Percentiles rank a stretch among this genome's conserved stretches.
Evolutionary conservation across 1,140 invertebrate genomes (phyloP).

Genomic region (Adoxophyes honmai): DNA sequence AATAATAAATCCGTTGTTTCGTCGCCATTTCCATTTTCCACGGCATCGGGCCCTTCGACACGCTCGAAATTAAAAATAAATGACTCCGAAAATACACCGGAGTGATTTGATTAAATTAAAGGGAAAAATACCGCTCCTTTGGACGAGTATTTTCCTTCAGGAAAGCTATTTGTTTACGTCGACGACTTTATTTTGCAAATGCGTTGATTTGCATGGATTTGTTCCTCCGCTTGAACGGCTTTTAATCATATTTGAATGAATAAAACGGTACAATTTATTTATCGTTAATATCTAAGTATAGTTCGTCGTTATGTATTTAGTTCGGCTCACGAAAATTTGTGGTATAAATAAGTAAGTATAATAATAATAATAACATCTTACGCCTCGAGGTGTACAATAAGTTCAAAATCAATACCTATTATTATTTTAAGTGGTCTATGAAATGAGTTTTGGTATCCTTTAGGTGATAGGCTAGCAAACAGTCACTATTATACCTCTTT

Average conservation of each 20-base stretch:
- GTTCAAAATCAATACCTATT: no score
- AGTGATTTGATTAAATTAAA: conserved; percentile 71
- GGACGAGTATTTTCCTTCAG: conserved; percentile 42
- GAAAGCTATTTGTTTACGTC: conserved; percentile 50
- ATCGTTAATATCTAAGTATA: no score
- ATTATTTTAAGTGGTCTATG: no score
- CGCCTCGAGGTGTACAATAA: no score
- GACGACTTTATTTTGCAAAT: conserved; percentile 55
- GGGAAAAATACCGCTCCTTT: conserved; percentile 25
- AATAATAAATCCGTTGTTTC: not conserved
- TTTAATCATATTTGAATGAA: conserved; percentile 43
- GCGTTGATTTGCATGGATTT: conserved; percentile 64
- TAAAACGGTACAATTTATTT: not conserved
- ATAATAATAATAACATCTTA: no score
- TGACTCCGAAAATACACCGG: conserved; percentile 64
- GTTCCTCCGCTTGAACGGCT: conserved; percentile 35
- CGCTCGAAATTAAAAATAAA: conserved; percentile 69
- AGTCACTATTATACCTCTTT: no score
- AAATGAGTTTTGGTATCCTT: no score
- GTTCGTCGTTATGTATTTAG: no score
- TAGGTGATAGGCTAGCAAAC: no score
- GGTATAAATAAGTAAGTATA: no score
- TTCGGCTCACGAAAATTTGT: no score
- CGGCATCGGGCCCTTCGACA: not conserved
- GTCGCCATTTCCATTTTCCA: not conserved